Evolutionary conservation across 2,888 invertebrate genomes (phyloP), one percentile per base, ranked within the genome.

Genomic region (Hipparchia semele): DNA sequence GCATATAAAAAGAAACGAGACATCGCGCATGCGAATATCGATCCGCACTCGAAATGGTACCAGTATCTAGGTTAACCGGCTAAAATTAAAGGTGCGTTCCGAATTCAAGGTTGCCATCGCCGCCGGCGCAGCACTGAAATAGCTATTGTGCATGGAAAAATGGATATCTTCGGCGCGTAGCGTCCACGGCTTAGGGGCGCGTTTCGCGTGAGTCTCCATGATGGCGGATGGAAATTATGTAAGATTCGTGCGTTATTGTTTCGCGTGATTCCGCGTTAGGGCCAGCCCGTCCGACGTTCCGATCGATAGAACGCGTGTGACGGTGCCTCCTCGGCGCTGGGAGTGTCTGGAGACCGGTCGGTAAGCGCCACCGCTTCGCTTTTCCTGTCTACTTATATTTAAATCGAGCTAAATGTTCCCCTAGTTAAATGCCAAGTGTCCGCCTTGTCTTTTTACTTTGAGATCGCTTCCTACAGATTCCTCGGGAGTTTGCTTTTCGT

Each of bases 71-170:
- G 93, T 93, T 93, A 93, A 87, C 91, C 92, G 92, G 91, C 93
- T 93, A 93, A 91, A 92, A 90, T 92, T 92, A 92, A 92, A 93
- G 93, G 93, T 93, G 92, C 92, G 92, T 92, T 90, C 89, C 84
- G 82, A 87, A 89, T 90, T 92, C 92, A 92, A 92, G 92, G 92
- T 91, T 92, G 90, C 85, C 84, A 88, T 70, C 80, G 83, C 83
- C 90, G 91, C 92, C 90, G 88, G 91, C 92, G 91, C 92, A 90
- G 89, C 86, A 84, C 89, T 86, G 84, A 88, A 91, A 90, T 90
- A 90, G 87, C 88, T 84, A 88, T 84, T 86, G 87, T 87, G 86
- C 88, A 90, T 86, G 91, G 90, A 87, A 90, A 80, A 86, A 87
- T 86, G 85, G 85, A 86, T 85, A 86, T 83, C 81, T 83, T 84